phyloP scores from a whole-genome alignment of 2,888 invertebrate genomes.

The Dasypogon diadema region DNA sequence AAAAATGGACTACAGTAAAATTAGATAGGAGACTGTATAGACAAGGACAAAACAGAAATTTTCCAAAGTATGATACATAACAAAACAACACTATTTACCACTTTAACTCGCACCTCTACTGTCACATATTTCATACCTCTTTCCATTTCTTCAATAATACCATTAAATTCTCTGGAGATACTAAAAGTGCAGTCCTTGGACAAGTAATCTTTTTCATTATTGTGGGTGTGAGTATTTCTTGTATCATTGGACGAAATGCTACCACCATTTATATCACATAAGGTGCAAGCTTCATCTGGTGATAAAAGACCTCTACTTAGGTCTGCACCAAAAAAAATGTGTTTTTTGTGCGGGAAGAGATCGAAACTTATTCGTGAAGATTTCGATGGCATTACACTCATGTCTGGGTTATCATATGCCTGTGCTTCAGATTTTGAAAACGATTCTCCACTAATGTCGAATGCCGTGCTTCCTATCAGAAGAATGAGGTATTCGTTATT shows the following conservation, averaged over 20 bases:
- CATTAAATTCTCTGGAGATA: slow-evolving; percentile 63
- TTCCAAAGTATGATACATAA: too few species aligned
- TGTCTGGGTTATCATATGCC: too few species aligned
- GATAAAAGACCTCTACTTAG: neutral
- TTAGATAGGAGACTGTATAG: too few species aligned
- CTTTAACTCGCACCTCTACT: slow-evolving; percentile 24
- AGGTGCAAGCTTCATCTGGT: neutral
- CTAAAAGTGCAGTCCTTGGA: neutral
- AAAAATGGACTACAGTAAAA: too few species aligned
- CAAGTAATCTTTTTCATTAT: too few species aligned
- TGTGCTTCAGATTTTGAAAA: too few species aligned
- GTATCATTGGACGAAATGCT: neutral
- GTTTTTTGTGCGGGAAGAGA: neutral
- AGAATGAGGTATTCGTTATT: too few species aligned
- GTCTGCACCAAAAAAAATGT: slow-evolving; percentile 15
- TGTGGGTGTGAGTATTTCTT: too few species aligned
- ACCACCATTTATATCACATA: neutral
- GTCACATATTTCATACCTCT: slow-evolving; percentile 66
- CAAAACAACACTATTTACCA: neutral
- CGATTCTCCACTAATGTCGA: too few species aligned
- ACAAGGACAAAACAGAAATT: too few species aligned
- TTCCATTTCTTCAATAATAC: slow-evolving; percentile 69
- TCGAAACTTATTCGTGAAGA: neutral
- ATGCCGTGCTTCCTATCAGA: too few species aligned
- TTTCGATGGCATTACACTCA: too few species aligned